These are phyloP conservation scores for Gulo gulo DNA, from an alignment of 2,113 vertebrate genomes.

Conservation along the genomic window DNA sequence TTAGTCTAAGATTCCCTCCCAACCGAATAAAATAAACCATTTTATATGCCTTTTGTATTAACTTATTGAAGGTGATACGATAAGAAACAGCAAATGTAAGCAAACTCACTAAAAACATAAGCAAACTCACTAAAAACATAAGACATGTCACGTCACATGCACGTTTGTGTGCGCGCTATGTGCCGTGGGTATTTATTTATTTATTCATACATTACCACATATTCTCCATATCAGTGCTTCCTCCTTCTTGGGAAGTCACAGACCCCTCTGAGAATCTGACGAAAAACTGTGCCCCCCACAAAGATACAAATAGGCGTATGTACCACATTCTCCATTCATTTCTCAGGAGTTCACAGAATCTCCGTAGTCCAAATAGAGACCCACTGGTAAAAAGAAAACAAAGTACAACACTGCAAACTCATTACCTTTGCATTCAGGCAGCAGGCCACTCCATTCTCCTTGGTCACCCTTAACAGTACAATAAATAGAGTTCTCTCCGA, in stretches of 20 bases:
- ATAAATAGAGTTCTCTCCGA: background rate
- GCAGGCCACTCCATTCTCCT: constrained; percentile 32
- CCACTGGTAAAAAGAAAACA: background rate
- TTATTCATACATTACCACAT: background rate
- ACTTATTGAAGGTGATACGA: background rate
- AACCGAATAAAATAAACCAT: background rate
- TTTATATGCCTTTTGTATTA: background rate
- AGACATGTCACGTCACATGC: background rate
- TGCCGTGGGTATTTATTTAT: background rate
- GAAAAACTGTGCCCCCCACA: background rate
- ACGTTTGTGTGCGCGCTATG: background rate
- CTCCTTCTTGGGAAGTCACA: background rate
- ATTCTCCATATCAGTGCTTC: background rate
- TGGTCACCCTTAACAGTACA: background rate
- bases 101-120: constrained; percentile 16
- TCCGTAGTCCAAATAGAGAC: background rate
- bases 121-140: background rate
- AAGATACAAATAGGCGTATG: background rate
- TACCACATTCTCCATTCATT: background rate
- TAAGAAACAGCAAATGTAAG: background rate
- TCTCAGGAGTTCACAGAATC: background rate
- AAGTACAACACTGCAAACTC: background rate
- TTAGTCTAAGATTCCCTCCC: background rate
- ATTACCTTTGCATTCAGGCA: constrained; percentile 56
- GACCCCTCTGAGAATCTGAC: background rate